A percentile compares a stretch with the other conserved stretches of the same genome.
These are phyloP conservation scores for Oryzias woworae DNA, from an alignment of 2,113 vertebrate species.

Conservation along the genomic window DNA sequence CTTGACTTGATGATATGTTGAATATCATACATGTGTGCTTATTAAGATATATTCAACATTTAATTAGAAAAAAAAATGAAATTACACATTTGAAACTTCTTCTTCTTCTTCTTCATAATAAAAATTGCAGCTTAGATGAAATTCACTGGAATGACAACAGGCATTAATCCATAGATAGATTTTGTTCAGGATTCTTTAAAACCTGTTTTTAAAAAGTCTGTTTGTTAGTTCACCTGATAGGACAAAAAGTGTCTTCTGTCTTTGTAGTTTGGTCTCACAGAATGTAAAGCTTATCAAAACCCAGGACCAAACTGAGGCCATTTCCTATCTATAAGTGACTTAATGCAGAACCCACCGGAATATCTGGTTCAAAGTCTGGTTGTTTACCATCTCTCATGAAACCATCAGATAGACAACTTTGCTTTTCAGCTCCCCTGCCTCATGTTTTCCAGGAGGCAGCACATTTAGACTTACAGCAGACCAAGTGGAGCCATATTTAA, in stretches of 20 bases:
- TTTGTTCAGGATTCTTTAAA: no score
- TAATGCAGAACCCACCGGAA: conserved; percentile 51
- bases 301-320: conserved; percentile 39
- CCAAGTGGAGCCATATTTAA: conserved; percentile 81
- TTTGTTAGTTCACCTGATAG: conserved; percentile 82
- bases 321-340: conserved; percentile 42
- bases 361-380: conserved; percentile 59
- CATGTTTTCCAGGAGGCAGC: conserved; percentile 79
- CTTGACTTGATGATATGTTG: no score
- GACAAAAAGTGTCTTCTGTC: conserved; percentile 80
- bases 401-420: conserved; percentile 73
- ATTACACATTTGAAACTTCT: no score
- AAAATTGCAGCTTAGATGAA: no score
- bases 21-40: no score
- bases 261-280: conserved; percentile 67
- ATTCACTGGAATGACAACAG: no score
- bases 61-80: no score
- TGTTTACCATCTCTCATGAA: conserved; percentile 82
- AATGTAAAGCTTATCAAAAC: conserved; percentile 57
- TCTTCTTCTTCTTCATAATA: no score
- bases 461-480: conserved; percentile 79
- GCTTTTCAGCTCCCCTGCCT: conserved; percentile 70
- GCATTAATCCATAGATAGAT: no score
- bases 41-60: no score
- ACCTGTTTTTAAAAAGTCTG: no score